Percentiles rank a stretch among this genome's conserved stretches.
These are phyloP conservation scores for Calephelis nemesis DNA, from an alignment of 1,140 invertebrate species.

Conservation along the genomic window DNA sequence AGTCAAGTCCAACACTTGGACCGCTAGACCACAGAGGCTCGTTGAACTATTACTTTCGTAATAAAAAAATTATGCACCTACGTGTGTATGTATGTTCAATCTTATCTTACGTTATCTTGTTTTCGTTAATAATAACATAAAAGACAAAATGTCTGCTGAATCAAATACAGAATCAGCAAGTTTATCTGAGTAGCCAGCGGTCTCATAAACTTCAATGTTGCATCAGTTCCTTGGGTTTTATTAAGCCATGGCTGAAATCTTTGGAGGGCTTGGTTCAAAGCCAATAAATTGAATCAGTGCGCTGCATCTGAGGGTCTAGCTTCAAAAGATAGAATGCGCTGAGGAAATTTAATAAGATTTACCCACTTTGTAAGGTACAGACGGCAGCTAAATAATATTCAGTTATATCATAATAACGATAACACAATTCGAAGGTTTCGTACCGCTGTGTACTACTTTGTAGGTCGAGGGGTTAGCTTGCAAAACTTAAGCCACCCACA, in stretches of 20 bases:
- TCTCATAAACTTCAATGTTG: conserved; percentile 29
- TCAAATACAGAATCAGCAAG: conserved; percentile 13
- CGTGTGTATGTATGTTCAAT: too few relatives aligned
- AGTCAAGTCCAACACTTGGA: too few relatives aligned
- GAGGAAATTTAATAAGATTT: conserved; percentile 26
- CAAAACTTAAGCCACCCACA: too few relatives aligned
- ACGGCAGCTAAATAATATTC: conserved; percentile 17
- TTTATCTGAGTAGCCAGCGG: conserved; percentile 12
- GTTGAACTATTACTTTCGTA: too few relatives aligned
- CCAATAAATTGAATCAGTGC: conserved; percentile 35
- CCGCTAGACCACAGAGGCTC: too few relatives aligned
- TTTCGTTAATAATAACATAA: not conserved
- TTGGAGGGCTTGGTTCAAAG: conserved; percentile 31
- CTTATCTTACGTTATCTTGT: too few relatives aligned
- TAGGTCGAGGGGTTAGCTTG: too few relatives aligned
- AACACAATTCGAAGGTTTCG: not conserved
- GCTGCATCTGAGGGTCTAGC: conserved; percentile 23
- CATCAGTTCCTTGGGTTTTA: conserved; percentile 30
- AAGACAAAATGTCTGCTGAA: not conserved
- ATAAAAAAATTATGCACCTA: too few relatives aligned
- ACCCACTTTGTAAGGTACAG: conserved; percentile 22
- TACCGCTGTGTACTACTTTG: too few relatives aligned
- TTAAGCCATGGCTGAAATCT: conserved; percentile 29
- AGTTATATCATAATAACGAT: not conserved
- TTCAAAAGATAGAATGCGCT: conserved; percentile 28